A percentile compares a stretch with the other conserved stretches of the same genome.
These are phyloP conservation scores for Drosophila rufa DNA, from an alignment of 1,140 invertebrate genomes.

Conservation along the genomic window DNA sequence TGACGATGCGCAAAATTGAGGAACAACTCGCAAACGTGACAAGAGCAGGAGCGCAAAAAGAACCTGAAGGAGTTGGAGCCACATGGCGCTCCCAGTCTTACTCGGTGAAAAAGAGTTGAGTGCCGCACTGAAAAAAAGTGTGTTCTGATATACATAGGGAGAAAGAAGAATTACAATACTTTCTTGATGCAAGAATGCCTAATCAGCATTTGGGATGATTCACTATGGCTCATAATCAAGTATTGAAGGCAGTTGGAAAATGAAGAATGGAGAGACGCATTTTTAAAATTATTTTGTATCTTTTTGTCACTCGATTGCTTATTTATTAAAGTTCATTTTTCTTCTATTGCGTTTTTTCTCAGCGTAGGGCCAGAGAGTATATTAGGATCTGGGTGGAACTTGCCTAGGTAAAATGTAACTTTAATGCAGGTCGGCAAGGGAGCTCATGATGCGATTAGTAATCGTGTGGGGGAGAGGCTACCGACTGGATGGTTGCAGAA, in stretches of 20 bases:
- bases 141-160: too few relatives aligned
- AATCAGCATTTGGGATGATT: too few relatives aligned
- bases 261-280: too few relatives aligned
- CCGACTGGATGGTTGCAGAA: background rate
- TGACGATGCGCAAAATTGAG: slow-evolving; percentile 73
- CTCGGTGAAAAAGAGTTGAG: slow-evolving; percentile 16
- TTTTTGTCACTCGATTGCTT: too few relatives aligned
- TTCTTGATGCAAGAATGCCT: too few relatives aligned
- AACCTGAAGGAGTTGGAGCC: slow-evolving; percentile 18
- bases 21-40: slow-evolving; percentile 73
- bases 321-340: background rate
- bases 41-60: slow-evolving; percentile 39
- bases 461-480: slow-evolving; percentile 6
- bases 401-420: slow-evolving; percentile 46
- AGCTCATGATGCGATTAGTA: slow-evolving; percentile 43
- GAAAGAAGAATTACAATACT: background rate
- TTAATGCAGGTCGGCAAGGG: slow-evolving; percentile 48
- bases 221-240: too few relatives aligned
- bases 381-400: background rate
- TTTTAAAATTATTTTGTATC: too few relatives aligned
- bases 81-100: background rate
- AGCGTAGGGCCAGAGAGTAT: background rate
- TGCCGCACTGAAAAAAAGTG: background rate
- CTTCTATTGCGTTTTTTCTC: background rate
- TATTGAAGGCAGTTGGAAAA: too few relatives aligned